These are phyloP conservation scores for Folsomia manolachei DNA, from an alignment of 2,888 invertebrate species.

Conservation along the genomic window DNA sequence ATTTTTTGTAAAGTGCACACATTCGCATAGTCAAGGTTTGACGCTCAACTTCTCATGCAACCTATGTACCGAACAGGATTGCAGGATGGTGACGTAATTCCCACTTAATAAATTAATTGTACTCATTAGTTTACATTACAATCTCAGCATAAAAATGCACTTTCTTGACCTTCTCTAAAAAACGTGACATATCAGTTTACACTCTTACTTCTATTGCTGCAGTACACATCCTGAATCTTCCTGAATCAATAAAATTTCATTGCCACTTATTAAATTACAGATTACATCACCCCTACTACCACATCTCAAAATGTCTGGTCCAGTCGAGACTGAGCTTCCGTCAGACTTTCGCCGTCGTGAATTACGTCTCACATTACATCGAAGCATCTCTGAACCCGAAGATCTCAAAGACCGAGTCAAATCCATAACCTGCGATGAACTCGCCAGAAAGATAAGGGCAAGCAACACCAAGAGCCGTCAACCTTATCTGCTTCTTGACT, in stretches of 20 bases:
- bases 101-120: too few relatives aligned
- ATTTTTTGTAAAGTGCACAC: too few relatives aligned
- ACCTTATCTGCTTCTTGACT: constrained; percentile 58
- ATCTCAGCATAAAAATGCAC: background rate
- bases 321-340: constrained; percentile 50
- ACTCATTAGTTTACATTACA: too few relatives aligned
- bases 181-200: too few relatives aligned
- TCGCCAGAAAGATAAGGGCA: constrained; percentile 55
- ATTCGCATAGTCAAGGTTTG: too few relatives aligned
- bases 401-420: constrained; percentile 53
- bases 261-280: too few relatives aligned
- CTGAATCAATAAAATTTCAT: too few relatives aligned
- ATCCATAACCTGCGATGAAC: constrained; percentile 58
- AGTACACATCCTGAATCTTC: too few relatives aligned
- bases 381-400: constrained; percentile 28
- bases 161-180: background rate
- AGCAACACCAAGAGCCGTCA: constrained; percentile 42
- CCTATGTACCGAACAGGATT: too few relatives aligned
- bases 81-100: too few relatives aligned
- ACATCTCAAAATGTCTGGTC: constrained; percentile 45
- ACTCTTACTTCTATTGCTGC: too few relatives aligned
- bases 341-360: constrained; percentile 45
- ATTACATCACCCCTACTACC: constrained; percentile 1
- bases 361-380: constrained; percentile 44
- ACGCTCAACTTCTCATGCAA: too few relatives aligned